Percentiles rank a stretch among this genome's conserved stretches.
Conservation (phyloP, 2,113 vertebrate species). For the Hiodon tergisus region DNA sequence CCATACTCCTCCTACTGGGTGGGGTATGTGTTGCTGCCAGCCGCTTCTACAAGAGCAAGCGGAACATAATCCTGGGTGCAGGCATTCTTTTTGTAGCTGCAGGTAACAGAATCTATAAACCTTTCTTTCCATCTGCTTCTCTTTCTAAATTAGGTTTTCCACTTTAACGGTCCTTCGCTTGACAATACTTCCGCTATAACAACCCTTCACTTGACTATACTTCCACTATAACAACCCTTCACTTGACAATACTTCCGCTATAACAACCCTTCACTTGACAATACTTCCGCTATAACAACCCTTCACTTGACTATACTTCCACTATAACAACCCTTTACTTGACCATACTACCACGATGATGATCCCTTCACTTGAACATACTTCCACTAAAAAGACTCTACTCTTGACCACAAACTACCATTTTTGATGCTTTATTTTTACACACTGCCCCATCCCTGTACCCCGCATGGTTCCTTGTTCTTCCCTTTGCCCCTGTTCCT, state of each 20-base stretch:
- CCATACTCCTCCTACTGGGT: slow-evolving; percentile 82
- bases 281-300: background rate
- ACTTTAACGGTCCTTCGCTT: background rate
- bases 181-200: no score
- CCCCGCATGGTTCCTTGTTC: background rate
- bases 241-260: background rate
- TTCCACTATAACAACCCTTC: background rate
- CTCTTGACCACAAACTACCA: background rate
- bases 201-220: background rate
- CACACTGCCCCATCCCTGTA: background rate
- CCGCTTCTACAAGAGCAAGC: slow-evolving; percentile 82
- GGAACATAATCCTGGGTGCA: slow-evolving; percentile 84
- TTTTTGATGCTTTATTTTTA: background rate
- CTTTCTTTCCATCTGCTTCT: background rate
- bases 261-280: no score
- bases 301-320: background rate
- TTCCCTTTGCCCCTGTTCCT: background rate
- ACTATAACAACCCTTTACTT: background rate
- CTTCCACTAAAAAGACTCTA: background rate
- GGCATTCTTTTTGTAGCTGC: slow-evolving; percentile 91
- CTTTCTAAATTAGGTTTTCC: background rate
- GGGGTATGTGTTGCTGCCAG: slow-evolving; percentile 86
- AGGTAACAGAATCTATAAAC: slow-evolving; percentile 56
- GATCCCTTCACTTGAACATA: background rate
- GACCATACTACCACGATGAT: background rate